Percentiles rank a stretch among this genome's conserved stretches.
These are phyloP conservation scores for Oophaga pumilio DNA, from an alignment of 2,113 vertebrate species.

Conservation along the genomic window DNA sequence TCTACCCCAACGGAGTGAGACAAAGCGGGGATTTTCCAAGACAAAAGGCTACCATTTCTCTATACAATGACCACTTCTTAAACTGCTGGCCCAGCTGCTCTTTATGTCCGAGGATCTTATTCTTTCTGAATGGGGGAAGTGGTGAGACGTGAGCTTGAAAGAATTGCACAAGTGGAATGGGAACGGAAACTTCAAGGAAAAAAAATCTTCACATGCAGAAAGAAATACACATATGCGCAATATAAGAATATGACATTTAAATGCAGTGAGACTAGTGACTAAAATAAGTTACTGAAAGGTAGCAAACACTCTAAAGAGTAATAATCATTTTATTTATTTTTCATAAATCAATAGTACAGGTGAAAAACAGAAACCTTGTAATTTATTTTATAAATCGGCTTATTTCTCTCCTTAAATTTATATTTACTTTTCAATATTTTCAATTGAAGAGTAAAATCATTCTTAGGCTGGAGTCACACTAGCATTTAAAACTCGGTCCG, in stretches of 20 bases:
- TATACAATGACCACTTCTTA: constrained; percentile 41
- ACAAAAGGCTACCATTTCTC: constrained; percentile 39
- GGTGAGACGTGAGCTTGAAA: constrained; percentile 18
- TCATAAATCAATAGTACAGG: no score
- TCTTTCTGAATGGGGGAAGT: constrained; percentile 41
- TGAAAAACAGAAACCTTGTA: no score
- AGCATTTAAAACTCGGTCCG: no score
- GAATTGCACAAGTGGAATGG: constrained; percentile 19
- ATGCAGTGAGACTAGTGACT: not conserved
- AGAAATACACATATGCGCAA: not conserved
- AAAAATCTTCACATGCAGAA: not conserved
- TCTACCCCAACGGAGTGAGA: constrained; percentile 2
- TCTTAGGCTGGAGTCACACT: no score
- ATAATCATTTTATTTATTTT: no score
- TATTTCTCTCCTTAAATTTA: no score
- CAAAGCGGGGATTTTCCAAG: constrained; percentile 34
- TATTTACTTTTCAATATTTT: no score
- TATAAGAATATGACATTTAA: not conserved
- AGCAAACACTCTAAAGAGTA: no score
- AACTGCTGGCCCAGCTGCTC: constrained; percentile 33
- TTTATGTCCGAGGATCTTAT: constrained; percentile 9
- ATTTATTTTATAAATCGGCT: no score
- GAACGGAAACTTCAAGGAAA: not conserved
- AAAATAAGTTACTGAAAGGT: not conserved
- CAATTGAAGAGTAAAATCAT: no score